Base-by-base conservation (phyloP, 1,140 invertebrate genomes). In the Epicauta chinensis region DNA sequence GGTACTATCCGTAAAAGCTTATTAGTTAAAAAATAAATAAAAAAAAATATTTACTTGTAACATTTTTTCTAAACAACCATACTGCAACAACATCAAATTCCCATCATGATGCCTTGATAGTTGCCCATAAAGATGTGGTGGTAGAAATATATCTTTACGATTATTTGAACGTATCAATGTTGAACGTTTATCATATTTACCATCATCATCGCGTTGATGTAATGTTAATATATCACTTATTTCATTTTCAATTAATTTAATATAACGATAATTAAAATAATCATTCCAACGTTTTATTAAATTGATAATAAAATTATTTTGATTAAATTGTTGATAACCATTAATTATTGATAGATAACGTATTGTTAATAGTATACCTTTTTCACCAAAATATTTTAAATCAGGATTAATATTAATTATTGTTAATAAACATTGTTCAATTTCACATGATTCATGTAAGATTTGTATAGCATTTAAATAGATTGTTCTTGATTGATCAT, bases 361-460 rank as follows among this genome's bases (percentile, higher is more conserved):
- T 10, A 92, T 78, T 67, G 91, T 81, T 9, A 97, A 68, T 12
- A 96, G 67, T 17, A 89, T 81, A 0, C 91, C 92, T 39, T 83
- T 80, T 67, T 96, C 91, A 0, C 91, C 91, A 0, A 92, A 72
- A 52, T 87, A 82, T 11, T 85, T 73, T 0, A 93, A 68, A n/a
- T 82, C 76, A 0, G 88, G 87, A 55, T 83, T 80, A 41, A 88
- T 68, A 38, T 78, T 77, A 49, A 92, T 81, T 29, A 97, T 71
- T 48, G 84, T 81, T 59, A 92, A 85, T 23, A 96, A 71, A 70
- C 87, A 92, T 62, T 89, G 86, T 46, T 83, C 80, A 49, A 93
- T 81, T 72, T 93, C 88, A 66, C 89, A 93, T 14, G 92, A 90
- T 77, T 97, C 95, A 63, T 95, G 88, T n/a, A 97, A 73, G 38